Base-by-base conservation (phyloP, 23 tunicate species). In the Halocynthia roretzi region DNA sequence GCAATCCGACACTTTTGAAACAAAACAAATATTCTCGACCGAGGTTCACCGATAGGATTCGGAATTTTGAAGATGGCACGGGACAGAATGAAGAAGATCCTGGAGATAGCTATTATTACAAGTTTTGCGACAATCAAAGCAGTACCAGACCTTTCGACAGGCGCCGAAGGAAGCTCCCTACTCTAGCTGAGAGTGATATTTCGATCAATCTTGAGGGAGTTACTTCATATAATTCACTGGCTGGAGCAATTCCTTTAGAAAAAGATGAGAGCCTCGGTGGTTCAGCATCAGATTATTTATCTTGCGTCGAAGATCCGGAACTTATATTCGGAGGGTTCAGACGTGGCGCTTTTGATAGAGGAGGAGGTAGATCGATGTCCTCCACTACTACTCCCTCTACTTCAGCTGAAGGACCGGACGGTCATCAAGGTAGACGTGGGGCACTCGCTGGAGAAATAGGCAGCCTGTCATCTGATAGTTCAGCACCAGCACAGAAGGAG, bases 91-190 rank as follows among this genome's bases (percentile, higher is more conserved):
- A 31, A 31, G 44, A 31, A 51, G 83, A 76, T n/a, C 75, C 61
- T 62, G 81, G 76, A 21, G 81, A 80, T n/a, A 85, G 70, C 8
- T 50, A 80, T 5, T 89, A 83, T 61, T 80, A 72, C 48, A 68
- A 62, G 22, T 89, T 80, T 61, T 86, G 80, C 61, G 83, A 80
- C 65, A 89, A 89, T 63, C 52, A 62, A 61, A 50, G 82, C 11
- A 75, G 96, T 56, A 76, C 85, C 6, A 74, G 57, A 10, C 73
- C 48, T 31, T 20, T 52, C 15, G 85, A 80, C 48, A 64, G 72
- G 10, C 71, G 80, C 40, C 74, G 88, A 61, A 77, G 96, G 12
- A 49, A 52, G 44, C 44, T 89, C 9, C 96, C 96, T 1, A 65
- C 82, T 22, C 1, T 84, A 49, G 82, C 78, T 12, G 88, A 84